A percentile compares a stretch with the other conserved stretches of the same genome.
Conservation (phyloP, 2,113 vertebrate species). For the Sciurus niger region DNA sequence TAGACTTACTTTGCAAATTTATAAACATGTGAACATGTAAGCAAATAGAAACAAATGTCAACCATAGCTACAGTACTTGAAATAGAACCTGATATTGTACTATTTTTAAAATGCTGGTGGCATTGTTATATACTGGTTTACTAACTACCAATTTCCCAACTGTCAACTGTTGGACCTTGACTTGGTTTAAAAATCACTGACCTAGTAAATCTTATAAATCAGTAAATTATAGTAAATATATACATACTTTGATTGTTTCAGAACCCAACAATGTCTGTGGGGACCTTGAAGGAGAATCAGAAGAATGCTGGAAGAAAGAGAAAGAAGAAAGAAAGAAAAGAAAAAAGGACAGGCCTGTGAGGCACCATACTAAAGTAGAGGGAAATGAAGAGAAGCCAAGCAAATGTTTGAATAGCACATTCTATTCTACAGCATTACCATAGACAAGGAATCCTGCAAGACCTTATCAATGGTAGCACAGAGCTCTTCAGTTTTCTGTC, state of each 20-base stretch:
- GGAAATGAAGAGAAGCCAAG: slow-evolving; percentile 76
- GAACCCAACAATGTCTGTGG: slow-evolving; percentile 83
- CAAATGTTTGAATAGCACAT: slow-evolving; percentile 54
- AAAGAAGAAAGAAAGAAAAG: slow-evolving; percentile 66
- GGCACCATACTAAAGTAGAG: slow-evolving; percentile 14
- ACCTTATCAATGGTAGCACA: slow-evolving; percentile 96
- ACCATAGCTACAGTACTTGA: background rate
- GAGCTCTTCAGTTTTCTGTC: slow-evolving; percentile 95
- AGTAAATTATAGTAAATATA: slow-evolving; percentile 53
- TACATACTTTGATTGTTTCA: slow-evolving; percentile 90
- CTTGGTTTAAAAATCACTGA: slow-evolving; percentile 33
- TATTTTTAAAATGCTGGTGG: background rate
- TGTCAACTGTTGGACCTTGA: background rate
- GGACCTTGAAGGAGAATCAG: slow-evolving; percentile 87
- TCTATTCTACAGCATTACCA: slow-evolving; percentile 89
- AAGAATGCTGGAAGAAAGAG: slow-evolving; percentile 84
- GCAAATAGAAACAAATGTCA: background rate
- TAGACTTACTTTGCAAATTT: background rate
- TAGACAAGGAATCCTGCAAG: slow-evolving; percentile 90
- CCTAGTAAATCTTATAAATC: background rate
- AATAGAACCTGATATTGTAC: background rate
- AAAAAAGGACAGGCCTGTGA: slow-evolving; percentile 71
- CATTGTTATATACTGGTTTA: background rate
- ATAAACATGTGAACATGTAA: background rate
- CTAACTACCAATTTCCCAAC: background rate